Evolutionary conservation across 2,888 invertebrate genomes (phyloP), one percentile per base, ranked within the genome.

Genomic region (Ellobium chinense): DNA sequence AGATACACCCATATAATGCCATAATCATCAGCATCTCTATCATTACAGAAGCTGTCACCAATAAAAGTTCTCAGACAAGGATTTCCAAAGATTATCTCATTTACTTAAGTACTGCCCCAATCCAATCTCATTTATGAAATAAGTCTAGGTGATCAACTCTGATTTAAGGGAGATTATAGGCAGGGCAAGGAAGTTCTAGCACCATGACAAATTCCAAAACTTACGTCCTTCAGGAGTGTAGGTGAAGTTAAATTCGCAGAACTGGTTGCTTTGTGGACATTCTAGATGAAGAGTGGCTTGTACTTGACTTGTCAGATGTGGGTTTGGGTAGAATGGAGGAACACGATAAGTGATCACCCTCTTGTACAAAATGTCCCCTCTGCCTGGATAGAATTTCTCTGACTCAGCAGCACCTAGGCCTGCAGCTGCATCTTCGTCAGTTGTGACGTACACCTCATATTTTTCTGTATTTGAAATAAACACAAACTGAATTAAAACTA

Each of bases 291-390:
- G 65, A 21, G 12, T 24, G 14, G 62, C 84, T 21, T 27, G 27
- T 37, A 82, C 68, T 5, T 78, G 54, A n/a, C 31, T 7, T 14
- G 36, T 34, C 18, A 81, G 62, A n/a, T 68, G 29, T 1, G 65
- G 73, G 24, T 74, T 69, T 1, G 68, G 66, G 14, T 24, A 29
- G 56, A 75, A 82, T 5, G 74, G 56, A n/a, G 84, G 84, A 18
- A 84, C 74, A 2, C 54, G 62, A 73, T 84, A 84, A n/a, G 75
- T 78, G 37, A 84, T 82, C 27, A 84, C 79, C 34, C 79, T 75
- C 73, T 83, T 83, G 63, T 83, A 83, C 39, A 83, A 29, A 18
- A 83, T 81, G 37, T 81, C 68, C 0, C 72, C 68, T 34, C 39
- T 62, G 21, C 31, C 12, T 9, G 83, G 83, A 2, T 29, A 68